Evolutionary conservation across 2,113 vertebrate species (phyloP).

Genomic region (Damaliscus lunatus): DNA sequence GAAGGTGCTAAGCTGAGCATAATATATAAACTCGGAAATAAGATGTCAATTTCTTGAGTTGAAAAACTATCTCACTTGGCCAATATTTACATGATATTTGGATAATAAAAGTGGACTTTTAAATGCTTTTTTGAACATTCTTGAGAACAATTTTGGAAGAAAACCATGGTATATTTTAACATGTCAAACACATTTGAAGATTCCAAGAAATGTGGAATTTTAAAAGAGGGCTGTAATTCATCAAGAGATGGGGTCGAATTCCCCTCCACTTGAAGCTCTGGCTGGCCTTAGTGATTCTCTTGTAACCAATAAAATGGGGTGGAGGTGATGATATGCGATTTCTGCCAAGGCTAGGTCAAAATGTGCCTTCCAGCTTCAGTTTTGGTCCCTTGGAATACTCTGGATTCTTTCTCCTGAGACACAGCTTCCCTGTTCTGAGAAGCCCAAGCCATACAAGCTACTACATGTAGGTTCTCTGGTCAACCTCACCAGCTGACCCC

Average conservation of each 20-base stretch:
- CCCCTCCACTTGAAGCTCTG: not conserved
- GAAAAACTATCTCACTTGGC: not conserved
- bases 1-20: not conserved
- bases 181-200: not conserved
- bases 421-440: not conserved
- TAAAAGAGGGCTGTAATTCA: not conserved
- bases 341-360: not conserved
- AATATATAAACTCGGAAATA: not conserved
- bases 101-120: not conserved
- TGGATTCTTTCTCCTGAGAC: not conserved
- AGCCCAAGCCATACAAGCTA: not conserved
- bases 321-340: not conserved
- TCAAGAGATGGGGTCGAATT: not conserved
- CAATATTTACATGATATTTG: not conserved
- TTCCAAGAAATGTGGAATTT: not conserved
- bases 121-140: not conserved
- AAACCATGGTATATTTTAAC: constrained; percentile 1
- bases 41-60: not conserved
- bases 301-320: not conserved
- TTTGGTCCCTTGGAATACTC: not conserved
- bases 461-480: not conserved
- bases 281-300: not conserved
- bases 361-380: not conserved
- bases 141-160: constrained; percentile 13
- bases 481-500: not conserved